phyloP scores from a whole-genome alignment of 2,888 invertebrate genomes.

The Eilema sororculum region DNA sequence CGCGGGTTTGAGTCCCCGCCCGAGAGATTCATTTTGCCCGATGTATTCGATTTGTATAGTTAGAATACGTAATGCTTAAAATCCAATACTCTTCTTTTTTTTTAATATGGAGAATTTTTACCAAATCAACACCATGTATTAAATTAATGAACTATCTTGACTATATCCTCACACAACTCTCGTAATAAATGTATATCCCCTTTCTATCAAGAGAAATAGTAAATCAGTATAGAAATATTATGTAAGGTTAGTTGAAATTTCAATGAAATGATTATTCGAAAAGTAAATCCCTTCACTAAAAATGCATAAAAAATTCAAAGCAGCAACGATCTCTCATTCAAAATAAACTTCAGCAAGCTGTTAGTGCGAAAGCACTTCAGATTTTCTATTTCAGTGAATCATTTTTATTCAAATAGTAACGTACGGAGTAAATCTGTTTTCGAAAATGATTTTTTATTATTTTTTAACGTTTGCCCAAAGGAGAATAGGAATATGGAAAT shows the following conservation, averaged over 20 bases:
- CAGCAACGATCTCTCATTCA: not conserved
- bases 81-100: no score
- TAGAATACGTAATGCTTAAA: no score
- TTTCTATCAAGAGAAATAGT: not conserved
- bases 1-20: no score
- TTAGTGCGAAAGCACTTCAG: constrained; percentile 1
- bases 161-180: no score
- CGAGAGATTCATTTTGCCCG: no score
- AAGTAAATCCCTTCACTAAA: not conserved
- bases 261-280: not conserved
- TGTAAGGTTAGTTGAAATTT: not conserved
- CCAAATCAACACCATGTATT: no score
- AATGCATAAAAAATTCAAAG: not conserved
- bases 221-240: not conserved
- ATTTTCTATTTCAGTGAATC: not conserved
- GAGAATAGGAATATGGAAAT: not conserved
- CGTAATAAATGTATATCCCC: no score
- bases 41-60: no score
- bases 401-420: constrained; percentile 12
- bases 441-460: not conserved
- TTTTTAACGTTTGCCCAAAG: not conserved
- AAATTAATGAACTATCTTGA: no score
- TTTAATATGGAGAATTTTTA: no score
- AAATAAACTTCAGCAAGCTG: not conserved
- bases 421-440: not conserved